Percentiles rank a stretch among this genome's conserved stretches.
Conservation (phyloP, 2,888 invertebrate species). For the Myopa tessellatipennis region DNA sequence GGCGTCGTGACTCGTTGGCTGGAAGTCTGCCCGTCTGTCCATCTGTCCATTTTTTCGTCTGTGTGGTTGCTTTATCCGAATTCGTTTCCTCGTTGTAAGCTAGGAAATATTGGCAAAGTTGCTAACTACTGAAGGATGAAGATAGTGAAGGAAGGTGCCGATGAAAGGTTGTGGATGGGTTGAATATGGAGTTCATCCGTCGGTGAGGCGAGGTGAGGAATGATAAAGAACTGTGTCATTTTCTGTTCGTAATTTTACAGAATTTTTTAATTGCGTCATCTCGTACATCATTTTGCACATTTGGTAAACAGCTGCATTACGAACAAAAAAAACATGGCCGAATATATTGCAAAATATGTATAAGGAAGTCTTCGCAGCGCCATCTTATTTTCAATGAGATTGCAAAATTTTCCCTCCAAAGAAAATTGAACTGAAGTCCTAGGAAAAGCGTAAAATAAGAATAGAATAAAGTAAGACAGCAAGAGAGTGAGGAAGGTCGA, state of each 20-base stretch:
- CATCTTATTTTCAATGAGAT: no score
- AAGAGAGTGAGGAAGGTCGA: no score
- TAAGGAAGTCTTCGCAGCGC: no score
- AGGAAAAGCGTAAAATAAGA: not conserved
- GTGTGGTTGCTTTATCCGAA: not conserved
- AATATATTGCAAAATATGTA: no score
- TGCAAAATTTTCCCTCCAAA: no score
- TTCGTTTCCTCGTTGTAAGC: not conserved
- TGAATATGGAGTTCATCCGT: not conserved
- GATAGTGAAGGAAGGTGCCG: not conserved
- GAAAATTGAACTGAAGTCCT: not conserved
- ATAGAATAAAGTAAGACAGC: no score
- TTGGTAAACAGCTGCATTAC: not conserved
- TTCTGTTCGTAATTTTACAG: slow-evolving; percentile 20
- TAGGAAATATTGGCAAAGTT: not conserved
- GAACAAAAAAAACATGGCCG: no score
- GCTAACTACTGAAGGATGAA: not conserved
- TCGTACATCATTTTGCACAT: slow-evolving; percentile 8
- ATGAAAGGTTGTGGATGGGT: not conserved
- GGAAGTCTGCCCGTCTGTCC: no score
- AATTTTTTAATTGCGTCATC: not conserved
- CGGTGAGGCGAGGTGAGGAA: not conserved
- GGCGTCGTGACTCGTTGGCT: not conserved
- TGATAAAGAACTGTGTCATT: not conserved
- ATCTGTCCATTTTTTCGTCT: no score